These are phyloP conservation scores for Aplidium turbinatum DNA, from an alignment of 23 tunicate genomes.

Conservation along the genomic window DNA sequence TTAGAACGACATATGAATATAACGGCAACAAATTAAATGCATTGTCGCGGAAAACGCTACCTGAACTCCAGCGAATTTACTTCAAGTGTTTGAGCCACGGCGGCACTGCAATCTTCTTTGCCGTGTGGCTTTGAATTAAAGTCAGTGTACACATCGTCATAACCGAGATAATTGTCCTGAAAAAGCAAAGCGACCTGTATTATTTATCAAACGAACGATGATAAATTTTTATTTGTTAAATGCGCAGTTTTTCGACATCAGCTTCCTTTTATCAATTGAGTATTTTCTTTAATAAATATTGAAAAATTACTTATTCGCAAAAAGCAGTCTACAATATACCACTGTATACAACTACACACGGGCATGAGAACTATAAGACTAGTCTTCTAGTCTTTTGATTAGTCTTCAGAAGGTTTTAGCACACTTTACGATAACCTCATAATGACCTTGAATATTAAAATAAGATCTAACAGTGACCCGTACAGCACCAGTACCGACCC, in stretches of 20 bases:
- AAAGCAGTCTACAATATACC: no score
- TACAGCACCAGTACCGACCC: constrained; percentile 68
- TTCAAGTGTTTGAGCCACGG: neutral
- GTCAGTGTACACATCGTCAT: constrained; percentile 77
- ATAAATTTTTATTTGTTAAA: neutral
- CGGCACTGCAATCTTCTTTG: neutral
- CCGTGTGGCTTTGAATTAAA: constrained; percentile 26
- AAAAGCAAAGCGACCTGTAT: neutral
- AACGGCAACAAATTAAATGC: no score
- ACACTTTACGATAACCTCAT: neutral
- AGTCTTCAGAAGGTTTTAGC: no score
- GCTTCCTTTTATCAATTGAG: no score
- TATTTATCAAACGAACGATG: neutral
- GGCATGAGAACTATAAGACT: no score
- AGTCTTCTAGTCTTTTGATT: no score
- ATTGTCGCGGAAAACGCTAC: no score
- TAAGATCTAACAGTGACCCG: constrained; percentile 75
- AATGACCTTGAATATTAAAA: constrained; percentile 62
- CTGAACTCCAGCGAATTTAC: neutral
- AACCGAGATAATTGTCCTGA: constrained; percentile 87
- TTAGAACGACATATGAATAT: no score
- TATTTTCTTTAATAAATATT: no score
- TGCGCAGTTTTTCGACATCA: no score
- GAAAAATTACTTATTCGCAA: no score
- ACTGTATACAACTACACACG: no score